Evolutionary conservation across 2,797 vertebrate species (phyloP).

Genomic region (Sebastes umbrosus): DNA sequence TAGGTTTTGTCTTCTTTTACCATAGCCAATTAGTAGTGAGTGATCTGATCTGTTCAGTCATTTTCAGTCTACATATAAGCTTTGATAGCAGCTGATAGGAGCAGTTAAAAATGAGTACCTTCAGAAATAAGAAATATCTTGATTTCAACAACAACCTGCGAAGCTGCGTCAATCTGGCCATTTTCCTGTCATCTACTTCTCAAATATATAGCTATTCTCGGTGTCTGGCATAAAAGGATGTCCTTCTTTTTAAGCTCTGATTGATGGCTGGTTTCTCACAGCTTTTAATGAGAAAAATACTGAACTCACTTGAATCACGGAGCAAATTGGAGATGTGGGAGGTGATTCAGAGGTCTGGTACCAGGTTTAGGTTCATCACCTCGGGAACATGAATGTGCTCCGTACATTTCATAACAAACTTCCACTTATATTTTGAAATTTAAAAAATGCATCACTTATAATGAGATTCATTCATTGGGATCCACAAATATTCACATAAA

Average conservation of each 20-base stretch:
- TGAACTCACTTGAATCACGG: neutral
- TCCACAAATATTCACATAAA: neutral
- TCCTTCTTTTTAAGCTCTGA: neutral
- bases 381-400: too few species aligned
- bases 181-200: neutral
- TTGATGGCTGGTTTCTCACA: neutral
- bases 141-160: neutral
- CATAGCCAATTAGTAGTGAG: neutral
- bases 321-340: neutral
- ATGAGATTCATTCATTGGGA: neutral
- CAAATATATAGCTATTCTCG: neutral
- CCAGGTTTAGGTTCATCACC: neutral
- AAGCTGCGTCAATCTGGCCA: neutral
- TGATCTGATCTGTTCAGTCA: neutral
- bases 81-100: neutral
- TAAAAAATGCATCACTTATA: too few species aligned
- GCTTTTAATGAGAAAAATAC: neutral
- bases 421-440: too few species aligned
- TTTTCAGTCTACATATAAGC: neutral
- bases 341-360: neutral
- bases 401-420: neutral
- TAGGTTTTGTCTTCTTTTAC: neutral
- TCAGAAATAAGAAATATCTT: neutral
- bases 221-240: neutral
- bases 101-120: neutral